Evolutionary conservation across 2,888 invertebrate species (phyloP).

Genomic region (Tanytarsus gracilentus): DNA sequence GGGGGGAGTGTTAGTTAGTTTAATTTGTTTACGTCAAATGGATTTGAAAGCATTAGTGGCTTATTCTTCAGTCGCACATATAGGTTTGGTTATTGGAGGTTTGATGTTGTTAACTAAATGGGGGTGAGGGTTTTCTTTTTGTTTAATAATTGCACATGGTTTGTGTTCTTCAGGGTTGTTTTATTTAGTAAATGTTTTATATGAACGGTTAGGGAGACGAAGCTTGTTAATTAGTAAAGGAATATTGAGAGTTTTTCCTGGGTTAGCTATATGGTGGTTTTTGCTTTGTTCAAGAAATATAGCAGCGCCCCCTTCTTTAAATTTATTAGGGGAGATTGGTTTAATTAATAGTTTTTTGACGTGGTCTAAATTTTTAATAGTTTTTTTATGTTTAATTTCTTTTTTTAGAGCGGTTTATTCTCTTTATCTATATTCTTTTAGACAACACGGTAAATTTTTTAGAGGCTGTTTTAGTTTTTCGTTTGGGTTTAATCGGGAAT

Average conservation of each 20-base stretch:
- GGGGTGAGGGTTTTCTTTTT: conserved; percentile 46
- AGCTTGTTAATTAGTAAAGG: conserved; percentile 56
- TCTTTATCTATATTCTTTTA: conserved; percentile 53
- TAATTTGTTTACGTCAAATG: conserved; percentile 57
- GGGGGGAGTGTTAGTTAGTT: conserved; percentile 51
- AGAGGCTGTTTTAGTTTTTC: conserved; percentile 46
- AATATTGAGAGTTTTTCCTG: conserved; percentile 50
- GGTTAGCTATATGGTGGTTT: conserved; percentile 56
- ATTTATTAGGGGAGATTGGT: conserved; percentile 58
- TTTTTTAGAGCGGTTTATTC: conserved; percentile 59
- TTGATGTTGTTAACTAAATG: conserved; percentile 50
- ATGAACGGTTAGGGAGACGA: conserved; percentile 53
- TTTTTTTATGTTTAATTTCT: conserved; percentile 49
- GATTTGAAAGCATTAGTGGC: conserved; percentile 67
- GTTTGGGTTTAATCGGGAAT: conserved; percentile 47
- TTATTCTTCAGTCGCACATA: conserved; percentile 65
- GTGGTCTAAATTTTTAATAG: conserved; percentile 46
- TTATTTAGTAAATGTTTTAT: conserved; percentile 56
- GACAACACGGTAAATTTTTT: conserved; percentile 52
- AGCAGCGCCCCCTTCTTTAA: conserved; percentile 56
- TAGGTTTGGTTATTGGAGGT: conserved; percentile 52
- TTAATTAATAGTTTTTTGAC: conserved; percentile 52
- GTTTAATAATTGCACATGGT: conserved; percentile 57
- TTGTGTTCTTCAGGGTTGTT: conserved; percentile 57
- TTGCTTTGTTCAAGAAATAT: conserved; percentile 55